A percentile compares a stretch with the other conserved stretches of the same genome.
These are phyloP conservation scores for Lasaia peninsularis DNA, from an alignment of 1,140 invertebrate genomes.

Conservation along the genomic window DNA sequence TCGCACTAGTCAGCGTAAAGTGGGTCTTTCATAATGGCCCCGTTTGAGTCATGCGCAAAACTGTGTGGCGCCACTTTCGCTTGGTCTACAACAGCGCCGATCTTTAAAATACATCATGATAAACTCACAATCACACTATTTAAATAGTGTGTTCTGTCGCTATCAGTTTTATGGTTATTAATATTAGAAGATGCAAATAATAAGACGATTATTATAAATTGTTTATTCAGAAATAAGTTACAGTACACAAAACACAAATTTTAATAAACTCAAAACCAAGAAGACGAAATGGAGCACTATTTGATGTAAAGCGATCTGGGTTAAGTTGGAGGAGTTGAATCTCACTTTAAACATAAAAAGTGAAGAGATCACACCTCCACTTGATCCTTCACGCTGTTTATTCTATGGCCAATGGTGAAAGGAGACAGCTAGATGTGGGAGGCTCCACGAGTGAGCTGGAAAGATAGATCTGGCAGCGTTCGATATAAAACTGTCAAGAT, in stretches of 20 bases:
- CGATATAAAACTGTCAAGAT: conserved; percentile 70
- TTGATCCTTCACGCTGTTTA: conserved; percentile 66
- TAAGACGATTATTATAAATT: background rate
- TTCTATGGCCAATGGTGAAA: conserved; percentile 14
- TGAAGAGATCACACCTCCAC: conserved; percentile 79
- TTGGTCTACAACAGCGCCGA: background rate
- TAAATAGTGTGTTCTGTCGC: background rate
- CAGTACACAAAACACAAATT: background rate
- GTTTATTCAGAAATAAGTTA: background rate
- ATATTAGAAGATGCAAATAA: background rate
- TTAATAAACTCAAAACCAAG: background rate
- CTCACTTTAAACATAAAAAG: conserved; percentile 77
- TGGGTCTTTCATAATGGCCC: conserved; percentile 62
- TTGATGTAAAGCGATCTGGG: conserved; percentile 54
- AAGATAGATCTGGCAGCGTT: conserved; percentile 78
- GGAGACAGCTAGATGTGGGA: conserved; percentile 25
- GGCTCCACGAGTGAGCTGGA: conserved; percentile 74
- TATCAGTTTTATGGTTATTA: background rate
- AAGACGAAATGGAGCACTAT: conserved; percentile 12
- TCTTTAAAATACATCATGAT: conserved; percentile 14
- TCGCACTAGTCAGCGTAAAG: conserved; percentile 47
- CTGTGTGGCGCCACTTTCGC: conserved; percentile 41
- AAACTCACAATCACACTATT: background rate
- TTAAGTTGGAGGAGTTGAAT: conserved; percentile 80
- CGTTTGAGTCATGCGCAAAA: conserved; percentile 28